phyloP scores from a whole-genome alignment of 2,888 invertebrate genomes.

The Agonum fuliginosum region DNA sequence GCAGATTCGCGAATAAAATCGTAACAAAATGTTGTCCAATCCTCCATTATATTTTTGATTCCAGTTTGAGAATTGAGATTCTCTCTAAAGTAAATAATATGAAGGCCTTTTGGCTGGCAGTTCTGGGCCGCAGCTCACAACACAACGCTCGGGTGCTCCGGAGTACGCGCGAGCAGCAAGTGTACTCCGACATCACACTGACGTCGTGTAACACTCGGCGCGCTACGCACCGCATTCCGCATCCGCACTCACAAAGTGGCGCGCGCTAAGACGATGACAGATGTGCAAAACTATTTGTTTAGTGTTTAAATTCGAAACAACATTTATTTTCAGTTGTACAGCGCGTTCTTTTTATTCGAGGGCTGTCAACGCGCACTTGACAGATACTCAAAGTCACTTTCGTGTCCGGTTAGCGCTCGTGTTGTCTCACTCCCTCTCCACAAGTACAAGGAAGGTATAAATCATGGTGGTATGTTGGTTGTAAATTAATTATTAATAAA shows the following conservation, averaged over 20 bases:
- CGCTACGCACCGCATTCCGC: background rate
- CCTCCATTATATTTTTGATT: too few relatives aligned
- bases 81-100: background rate
- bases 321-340: conserved; percentile 48
- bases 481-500: conserved; percentile 39
- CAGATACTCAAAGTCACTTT: conserved; percentile 25
- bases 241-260: too few relatives aligned
- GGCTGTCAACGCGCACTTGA: conserved; percentile 33
- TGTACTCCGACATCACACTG: background rate
- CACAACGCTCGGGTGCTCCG: too few relatives aligned
- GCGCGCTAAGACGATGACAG: conserved; percentile 39
- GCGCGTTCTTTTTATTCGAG: conserved; percentile 31
- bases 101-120: background rate
- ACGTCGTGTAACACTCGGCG: background rate
- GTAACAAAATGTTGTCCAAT: too few relatives aligned
- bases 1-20: too few relatives aligned
- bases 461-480: conserved; percentile 26
- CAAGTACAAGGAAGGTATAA: conserved; percentile 20
- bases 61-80: background rate
- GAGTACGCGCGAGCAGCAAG: too few relatives aligned
- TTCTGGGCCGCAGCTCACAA: conserved; percentile 22
- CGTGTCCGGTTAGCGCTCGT: background rate
- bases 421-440: background rate
- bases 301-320: conserved; percentile 54
- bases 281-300: conserved; percentile 53